Percentiles rank a stretch among this genome's conserved stretches.
Evolutionary conservation across 1,140 invertebrate species (phyloP).

Genomic region (Sitobion miscanthi): DNA sequence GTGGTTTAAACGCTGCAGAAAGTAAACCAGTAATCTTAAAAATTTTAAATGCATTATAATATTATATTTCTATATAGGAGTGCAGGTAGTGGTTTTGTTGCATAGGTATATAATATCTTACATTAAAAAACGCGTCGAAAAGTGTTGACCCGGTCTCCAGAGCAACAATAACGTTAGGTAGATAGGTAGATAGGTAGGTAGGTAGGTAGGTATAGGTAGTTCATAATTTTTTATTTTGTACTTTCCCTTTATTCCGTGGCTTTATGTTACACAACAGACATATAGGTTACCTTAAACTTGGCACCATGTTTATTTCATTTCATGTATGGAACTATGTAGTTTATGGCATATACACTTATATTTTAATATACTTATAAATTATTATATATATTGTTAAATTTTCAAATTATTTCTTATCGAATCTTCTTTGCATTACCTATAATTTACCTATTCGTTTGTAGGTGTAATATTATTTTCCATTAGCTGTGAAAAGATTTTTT

Average conservation of each 20-base stretch:
- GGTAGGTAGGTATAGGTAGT: neutral
- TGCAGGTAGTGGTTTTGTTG: neutral
- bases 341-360: neutral
- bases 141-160: conserved; percentile 34
- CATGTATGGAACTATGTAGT: neutral
- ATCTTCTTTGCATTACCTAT: neutral
- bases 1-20: neutral
- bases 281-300: conserved; percentile 56
- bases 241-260: conserved; percentile 52
- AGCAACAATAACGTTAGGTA: conserved; percentile 21
- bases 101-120: neutral
- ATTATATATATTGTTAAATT: neutral
- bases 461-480: neutral
- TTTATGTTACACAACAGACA: conserved; percentile 43
- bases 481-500: neutral
- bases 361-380: neutral
- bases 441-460: neutral
- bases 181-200: neutral
- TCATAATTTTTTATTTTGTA: conserved; percentile 50
- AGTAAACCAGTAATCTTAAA: neutral
- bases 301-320: conserved; percentile 19
- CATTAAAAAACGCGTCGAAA: conserved; percentile 8
- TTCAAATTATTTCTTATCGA: neutral
- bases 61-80: neutral
- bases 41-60: neutral